Conservation (phyloP, 2,113 vertebrate species). For the Panthera tigris region DNA sequence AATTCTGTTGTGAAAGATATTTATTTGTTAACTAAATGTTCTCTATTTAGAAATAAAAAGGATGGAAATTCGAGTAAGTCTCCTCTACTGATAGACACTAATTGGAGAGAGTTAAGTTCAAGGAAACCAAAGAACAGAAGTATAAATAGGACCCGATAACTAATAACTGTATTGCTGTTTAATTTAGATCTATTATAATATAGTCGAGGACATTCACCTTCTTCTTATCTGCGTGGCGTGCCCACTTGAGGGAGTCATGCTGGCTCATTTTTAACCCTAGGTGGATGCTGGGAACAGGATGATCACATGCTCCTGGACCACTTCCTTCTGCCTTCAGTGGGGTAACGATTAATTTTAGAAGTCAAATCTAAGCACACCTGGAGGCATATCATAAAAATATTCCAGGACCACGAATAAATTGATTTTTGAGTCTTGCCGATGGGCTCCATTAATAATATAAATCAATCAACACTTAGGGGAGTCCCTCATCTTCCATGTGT, state of each 20-base stretch:
- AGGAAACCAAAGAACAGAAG: neutral
- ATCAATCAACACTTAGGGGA: neutral
- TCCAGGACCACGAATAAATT: neutral
- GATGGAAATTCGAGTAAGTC: neutral
- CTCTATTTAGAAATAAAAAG: neutral
- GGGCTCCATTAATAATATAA: neutral
- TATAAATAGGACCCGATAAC: neutral
- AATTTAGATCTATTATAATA: neutral
- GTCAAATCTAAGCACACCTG: neutral
- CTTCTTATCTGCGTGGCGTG: neutral
- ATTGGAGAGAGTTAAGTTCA: conserved; percentile 22
- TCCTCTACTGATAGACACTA: neutral
- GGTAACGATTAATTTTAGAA: neutral
- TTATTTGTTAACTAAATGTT: conserved; percentile 4
- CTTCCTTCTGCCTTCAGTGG: neutral
- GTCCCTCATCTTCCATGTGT: neutral
- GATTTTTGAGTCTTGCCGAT: conserved; percentile 1
- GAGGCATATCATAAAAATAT: neutral
- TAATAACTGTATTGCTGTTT: neutral
- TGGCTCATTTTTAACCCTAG: neutral
- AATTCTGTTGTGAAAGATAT: neutral
- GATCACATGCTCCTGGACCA: neutral
- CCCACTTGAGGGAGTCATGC: neutral
- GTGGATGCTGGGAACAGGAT: neutral
- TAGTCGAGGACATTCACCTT: neutral